These are phyloP conservation scores for Zapus hudsonius DNA, from an alignment of 2,113 vertebrate genomes.

Conservation along the genomic window DNA sequence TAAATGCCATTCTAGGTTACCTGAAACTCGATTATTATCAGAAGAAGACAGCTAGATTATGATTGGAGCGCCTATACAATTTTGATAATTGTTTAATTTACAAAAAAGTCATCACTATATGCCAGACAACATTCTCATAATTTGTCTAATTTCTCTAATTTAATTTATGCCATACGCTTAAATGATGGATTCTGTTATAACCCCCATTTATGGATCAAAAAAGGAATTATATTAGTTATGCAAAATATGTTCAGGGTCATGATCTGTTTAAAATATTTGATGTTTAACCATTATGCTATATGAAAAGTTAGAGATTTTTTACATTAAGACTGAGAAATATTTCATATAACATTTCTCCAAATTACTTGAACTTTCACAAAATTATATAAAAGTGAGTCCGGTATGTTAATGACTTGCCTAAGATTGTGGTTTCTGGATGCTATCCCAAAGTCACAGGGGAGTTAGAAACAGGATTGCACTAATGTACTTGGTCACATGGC, in stretches of 20 bases:
- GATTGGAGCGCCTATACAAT: not conserved
- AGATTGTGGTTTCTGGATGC: not conserved
- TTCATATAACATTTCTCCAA: slow-evolving; percentile 3
- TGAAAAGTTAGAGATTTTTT: not conserved
- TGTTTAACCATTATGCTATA: not conserved
- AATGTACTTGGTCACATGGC: not conserved
- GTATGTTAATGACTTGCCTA: not conserved
- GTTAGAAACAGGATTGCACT: not conserved
- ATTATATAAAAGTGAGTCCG: not conserved
- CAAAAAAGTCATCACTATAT: not conserved
- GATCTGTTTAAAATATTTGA: not conserved
- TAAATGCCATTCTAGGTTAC: not conserved
- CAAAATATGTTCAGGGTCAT: not conserved
- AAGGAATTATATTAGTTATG: not conserved
- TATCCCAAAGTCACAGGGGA: not conserved
- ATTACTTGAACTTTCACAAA: not conserved
- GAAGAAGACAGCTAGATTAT: not conserved
- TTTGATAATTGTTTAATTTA: not conserved
- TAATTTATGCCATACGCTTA: not conserved
- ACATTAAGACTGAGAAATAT: not conserved
- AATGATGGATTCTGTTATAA: not conserved
- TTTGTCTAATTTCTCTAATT: not conserved
- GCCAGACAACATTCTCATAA: not conserved
- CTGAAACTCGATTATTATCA: not conserved
- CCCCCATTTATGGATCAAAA: not conserved